These are phyloP conservation scores for Lymantria dispar DNA, from an alignment of 2,888 invertebrate genomes.

Conservation along the genomic window DNA sequence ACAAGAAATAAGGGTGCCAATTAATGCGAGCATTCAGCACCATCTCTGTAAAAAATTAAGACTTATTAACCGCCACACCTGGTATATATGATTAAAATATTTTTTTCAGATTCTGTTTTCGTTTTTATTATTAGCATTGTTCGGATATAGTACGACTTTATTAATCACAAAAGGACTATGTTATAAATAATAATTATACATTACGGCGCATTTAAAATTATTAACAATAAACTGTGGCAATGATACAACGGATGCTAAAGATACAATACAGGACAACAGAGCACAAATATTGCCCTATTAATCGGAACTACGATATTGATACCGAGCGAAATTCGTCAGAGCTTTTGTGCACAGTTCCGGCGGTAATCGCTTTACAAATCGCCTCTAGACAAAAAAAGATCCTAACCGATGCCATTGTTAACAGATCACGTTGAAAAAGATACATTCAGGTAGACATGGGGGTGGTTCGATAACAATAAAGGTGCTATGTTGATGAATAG, in stretches of 20 bases:
- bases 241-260: constrained; percentile 57
- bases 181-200: too few relatives aligned
- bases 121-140: too few relatives aligned
- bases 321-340: constrained; percentile 65
- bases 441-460: constrained; percentile 68
- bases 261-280: constrained; percentile 65
- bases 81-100: too few relatives aligned
- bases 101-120: too few relatives aligned
- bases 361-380: constrained; percentile 69
- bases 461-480: constrained; percentile 56
- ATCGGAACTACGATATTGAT: constrained; percentile 77
- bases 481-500: constrained; percentile 40
- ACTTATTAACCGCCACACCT: too few relatives aligned
- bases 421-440: constrained; percentile 58
- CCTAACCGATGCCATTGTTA: constrained; percentile 55
- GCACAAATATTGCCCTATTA: constrained; percentile 74
- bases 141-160: too few relatives aligned
- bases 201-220: constrained; percentile 29
- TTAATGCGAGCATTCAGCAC: too few relatives aligned
- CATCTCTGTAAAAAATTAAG: too few relatives aligned
- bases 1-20: too few relatives aligned
- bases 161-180: too few relatives aligned
- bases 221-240: constrained; percentile 30
- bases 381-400: constrained; percentile 53
- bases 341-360: constrained; percentile 74